phyloP scores from a whole-genome alignment of 2,797 vertebrate genomes.

The Scolopax bukidnonensis region DNA sequence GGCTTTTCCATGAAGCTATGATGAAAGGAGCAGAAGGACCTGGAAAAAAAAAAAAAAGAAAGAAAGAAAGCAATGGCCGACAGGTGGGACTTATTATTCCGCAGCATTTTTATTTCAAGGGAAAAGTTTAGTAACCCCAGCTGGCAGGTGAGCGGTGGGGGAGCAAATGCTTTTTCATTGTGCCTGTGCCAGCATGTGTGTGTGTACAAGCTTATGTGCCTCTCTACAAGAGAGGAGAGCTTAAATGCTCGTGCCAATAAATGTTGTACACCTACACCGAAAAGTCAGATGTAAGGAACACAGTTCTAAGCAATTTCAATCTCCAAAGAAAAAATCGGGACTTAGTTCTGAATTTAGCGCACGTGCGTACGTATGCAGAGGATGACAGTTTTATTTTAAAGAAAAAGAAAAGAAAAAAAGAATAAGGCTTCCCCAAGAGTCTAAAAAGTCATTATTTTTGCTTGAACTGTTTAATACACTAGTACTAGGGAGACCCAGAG shows the following conservation, averaged over 20 bases:
- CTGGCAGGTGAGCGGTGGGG: conserved; percentile 74
- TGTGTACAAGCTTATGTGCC: conserved; percentile 43
- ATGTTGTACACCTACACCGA: not conserved
- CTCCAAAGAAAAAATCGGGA: not conserved
- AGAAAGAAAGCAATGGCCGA: conserved; percentile 58
- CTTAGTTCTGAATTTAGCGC: conserved; percentile 25
- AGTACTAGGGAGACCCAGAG: not conserved
- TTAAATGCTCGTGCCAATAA: conserved; percentile 28
- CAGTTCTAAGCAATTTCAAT: not conserved
- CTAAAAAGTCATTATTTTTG: not conserved
- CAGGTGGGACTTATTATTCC: conserved; percentile 77
- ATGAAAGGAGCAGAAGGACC: conserved; percentile 76
- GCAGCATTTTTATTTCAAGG: conserved; percentile 75
- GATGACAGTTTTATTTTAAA: not conserved
- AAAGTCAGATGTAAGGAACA: conserved; percentile 32
- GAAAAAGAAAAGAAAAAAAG: not conserved
- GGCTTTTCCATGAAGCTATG: conserved; percentile 72
- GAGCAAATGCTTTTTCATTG: conserved; percentile 58
- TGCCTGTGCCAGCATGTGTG: conserved; percentile 52
- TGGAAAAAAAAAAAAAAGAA: conserved; percentile 50
- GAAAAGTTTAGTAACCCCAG: conserved; percentile 77
- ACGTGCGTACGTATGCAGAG: not conserved
- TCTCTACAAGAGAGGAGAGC: conserved; percentile 15
- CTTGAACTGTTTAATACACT: conserved; percentile 8
- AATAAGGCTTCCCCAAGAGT: not conserved